Evolutionary conservation across 1,140 invertebrate species (phyloP).

Genomic region (Zaprionus ghesquierei): DNA sequence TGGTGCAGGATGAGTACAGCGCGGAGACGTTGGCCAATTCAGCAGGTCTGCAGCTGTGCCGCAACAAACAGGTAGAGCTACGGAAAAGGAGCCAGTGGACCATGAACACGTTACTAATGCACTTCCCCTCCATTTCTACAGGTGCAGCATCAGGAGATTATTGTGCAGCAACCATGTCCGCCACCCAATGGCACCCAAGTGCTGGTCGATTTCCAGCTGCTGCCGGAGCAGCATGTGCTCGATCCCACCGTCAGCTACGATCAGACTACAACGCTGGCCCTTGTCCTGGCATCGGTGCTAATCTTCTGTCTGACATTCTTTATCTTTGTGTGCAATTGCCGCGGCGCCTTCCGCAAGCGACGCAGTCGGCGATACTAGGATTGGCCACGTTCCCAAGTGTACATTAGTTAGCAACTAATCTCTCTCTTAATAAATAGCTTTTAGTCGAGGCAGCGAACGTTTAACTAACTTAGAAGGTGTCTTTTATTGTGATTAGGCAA

Average conservation of each 20-base stretch:
- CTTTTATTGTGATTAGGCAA: conserved; percentile 47
- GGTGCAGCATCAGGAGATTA: conserved; percentile 91
- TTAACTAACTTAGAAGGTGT: conserved; percentile 62
- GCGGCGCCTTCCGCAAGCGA: conserved; percentile 77
- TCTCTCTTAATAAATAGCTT: conserved; percentile 51
- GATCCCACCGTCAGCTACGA: conserved; percentile 82
- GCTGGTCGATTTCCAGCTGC: conserved; percentile 85
- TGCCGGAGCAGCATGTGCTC: conserved; percentile 83
- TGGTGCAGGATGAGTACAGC: conserved; percentile 87
- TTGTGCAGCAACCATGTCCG: conserved; percentile 90
- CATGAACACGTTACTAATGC: too few relatives aligned
- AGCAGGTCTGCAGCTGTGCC: conserved; percentile 84
- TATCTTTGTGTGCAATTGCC: conserved; percentile 85
- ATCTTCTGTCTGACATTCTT: conserved; percentile 85
- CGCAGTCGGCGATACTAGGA: conserved; percentile 59
- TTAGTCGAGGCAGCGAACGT: conserved; percentile 62
- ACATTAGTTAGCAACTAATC: conserved; percentile 67
- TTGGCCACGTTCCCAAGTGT: conserved; percentile 30
- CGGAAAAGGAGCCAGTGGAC: too few relatives aligned
- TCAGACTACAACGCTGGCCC: conserved; percentile 84
- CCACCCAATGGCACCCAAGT: conserved; percentile 89
- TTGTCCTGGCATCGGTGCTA: conserved; percentile 85
- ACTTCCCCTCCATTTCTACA: conserved; percentile 56
- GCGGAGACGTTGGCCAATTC: conserved; percentile 85
- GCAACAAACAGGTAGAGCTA: conserved; percentile 86